Evolutionary conservation across 1,140 invertebrate species (phyloP).

Genomic region (Drosophila lowei): DNA sequence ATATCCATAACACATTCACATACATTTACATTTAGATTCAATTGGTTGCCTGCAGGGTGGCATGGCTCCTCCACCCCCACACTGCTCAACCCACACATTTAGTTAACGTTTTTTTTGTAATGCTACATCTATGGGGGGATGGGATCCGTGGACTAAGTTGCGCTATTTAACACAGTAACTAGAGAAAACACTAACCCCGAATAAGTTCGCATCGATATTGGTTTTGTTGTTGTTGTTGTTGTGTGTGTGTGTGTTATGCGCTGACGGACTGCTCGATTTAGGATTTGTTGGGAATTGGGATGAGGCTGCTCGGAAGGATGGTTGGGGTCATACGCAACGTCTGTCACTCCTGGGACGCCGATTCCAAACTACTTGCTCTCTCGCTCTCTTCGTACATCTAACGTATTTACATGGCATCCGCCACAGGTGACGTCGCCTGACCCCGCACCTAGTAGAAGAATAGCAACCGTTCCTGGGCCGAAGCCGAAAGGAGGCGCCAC

Average conservation of each 20-base stretch:
- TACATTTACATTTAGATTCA: slow-evolving; percentile 52
- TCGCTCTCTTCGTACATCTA: background rate
- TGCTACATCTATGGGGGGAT: slow-evolving; percentile 32
- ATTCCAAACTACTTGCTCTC: slow-evolving; percentile 1
- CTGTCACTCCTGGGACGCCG: background rate
- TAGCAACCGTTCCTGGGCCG: slow-evolving; percentile 92
- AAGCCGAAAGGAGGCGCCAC: slow-evolving; percentile 92
- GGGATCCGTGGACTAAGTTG: slow-evolving; percentile 62
- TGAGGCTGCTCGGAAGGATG: too few species aligned
- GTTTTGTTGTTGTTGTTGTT: background rate
- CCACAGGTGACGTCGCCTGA: slow-evolving; percentile 29
- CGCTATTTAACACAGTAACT: slow-evolving; percentile 74
- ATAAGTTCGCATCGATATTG: background rate
- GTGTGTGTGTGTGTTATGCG: slow-evolving; percentile 20
- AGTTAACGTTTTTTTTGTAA: slow-evolving; percentile 36
- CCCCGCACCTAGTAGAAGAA: slow-evolving; percentile 90
- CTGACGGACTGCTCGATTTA: too few species aligned
- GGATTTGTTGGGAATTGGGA: too few species aligned
- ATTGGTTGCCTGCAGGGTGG: slow-evolving; percentile 22
- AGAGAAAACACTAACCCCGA: slow-evolving; percentile 67
- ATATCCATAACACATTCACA: slow-evolving; percentile 66
- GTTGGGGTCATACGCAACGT: background rate
- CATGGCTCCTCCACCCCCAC: background rate
- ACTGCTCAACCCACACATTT: slow-evolving; percentile 32
- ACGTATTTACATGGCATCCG: slow-evolving; percentile 66